A percentile compares a stretch with the other conserved stretches of the same genome.
Evolutionary conservation across 2,888 invertebrate genomes (phyloP).

Genomic region (Gymnoscelis rufifasciata): DNA sequence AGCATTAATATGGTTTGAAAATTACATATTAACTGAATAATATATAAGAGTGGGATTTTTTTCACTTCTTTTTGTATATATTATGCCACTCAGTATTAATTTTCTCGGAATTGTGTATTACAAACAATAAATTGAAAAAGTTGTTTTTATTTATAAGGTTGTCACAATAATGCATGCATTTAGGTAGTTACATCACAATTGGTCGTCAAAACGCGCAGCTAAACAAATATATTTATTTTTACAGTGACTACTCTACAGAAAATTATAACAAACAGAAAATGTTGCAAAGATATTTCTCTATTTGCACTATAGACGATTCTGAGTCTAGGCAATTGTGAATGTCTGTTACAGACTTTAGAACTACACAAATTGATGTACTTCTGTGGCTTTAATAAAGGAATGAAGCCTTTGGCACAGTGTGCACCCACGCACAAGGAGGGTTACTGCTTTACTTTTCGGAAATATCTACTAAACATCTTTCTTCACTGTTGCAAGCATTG

Average conservation of each 20-base stretch:
- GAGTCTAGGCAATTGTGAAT: conserved; percentile 67
- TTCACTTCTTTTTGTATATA: not conserved
- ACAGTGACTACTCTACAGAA: conserved; percentile 76
- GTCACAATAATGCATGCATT: conserved; percentile 46
- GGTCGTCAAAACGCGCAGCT: conserved; percentile 48
- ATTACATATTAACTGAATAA: too few species aligned
- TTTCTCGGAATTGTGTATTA: too few species aligned
- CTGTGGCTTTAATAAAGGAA: conserved; percentile 17
- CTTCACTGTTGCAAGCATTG: too few species aligned
- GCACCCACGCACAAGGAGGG: conserved; percentile 2
- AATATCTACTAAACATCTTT: conserved; percentile 2
- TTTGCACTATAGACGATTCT: conserved; percentile 67
- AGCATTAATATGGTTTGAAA: not conserved
- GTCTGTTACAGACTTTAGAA: conserved; percentile 43
- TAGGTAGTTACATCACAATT: conserved; percentile 38
- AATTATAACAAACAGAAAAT: conserved; percentile 70
- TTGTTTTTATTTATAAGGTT: not conserved
- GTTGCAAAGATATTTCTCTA: conserved; percentile 72
- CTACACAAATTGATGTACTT: conserved; percentile 31
- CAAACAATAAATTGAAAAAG: too few species aligned
- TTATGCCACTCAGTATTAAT: too few species aligned
- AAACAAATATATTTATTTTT: conserved; percentile 76
- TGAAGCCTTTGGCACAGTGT: conserved; percentile 7
- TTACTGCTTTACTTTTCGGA: conserved; percentile 6
- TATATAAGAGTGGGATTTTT: too few species aligned